Base-by-base conservation (phyloP, 2,888 invertebrate species). In the Torymus aiolomorphi region DNA sequence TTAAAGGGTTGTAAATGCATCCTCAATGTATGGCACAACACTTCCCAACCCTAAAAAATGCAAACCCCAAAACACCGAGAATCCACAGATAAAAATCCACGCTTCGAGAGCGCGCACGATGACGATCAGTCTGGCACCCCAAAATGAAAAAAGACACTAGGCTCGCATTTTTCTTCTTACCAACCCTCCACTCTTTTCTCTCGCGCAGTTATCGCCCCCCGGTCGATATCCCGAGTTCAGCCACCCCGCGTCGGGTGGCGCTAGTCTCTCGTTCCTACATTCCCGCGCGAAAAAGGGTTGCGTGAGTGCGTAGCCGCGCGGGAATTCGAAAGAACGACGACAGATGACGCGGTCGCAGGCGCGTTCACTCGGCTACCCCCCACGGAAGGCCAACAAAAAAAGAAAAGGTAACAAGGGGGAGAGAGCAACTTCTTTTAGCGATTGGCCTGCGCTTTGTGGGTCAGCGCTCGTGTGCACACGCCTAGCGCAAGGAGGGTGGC, bases 221-320 rank as follows among this genome's bases (percentile, higher is more conserved):
- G 76, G 81, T 81, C 81, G 81, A 81, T 75, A 51, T 59, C 10
- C 13, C 0, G 63, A 82, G 76, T 86, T 86, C 61, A n/a, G 2
- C 66, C 16, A 73, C 82, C 83, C 81, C 57, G 11, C 72, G 83
- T 13, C 42, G 84, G 87, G 83, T 87, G 87, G 83, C 85, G 84
- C 82, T 80, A 80, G 72, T 1, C 18, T 20, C 20, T 31, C 11
- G 13, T 86, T 86, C 84, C 81, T 42, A n/a, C 16, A 20, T 61
- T 8, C 3, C 57, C 56, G 54, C 52, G 2, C 12, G 66, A 69
- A 83, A 83, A 83, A 83, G 82, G 77, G 62, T 76, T 66, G 49
- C 76, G 65, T 66, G 49, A 78, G 65, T 66, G 24, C 24, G 65
- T 31, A 31, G 31, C 31, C n/a, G 57, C 51, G 76, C 78, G 78